A percentile compares a stretch with the other conserved stretches of the same genome.
These are phyloP conservation scores for Scytalopus superciliaris DNA, from an alignment of 2,113 vertebrate species.

Conservation along the genomic window DNA sequence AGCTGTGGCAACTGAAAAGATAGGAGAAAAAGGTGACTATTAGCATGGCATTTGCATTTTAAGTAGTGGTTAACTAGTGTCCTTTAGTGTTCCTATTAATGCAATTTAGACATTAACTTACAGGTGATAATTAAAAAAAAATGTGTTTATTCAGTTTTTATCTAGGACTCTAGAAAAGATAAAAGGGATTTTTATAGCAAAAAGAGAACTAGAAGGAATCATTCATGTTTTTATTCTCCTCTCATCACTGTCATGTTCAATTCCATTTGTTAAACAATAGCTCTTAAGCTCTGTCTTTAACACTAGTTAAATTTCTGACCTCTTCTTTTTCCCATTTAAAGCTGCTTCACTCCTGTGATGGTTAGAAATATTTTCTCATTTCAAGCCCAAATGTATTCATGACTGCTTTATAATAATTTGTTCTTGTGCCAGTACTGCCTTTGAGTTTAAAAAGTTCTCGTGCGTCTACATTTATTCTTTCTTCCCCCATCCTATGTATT, in stretches of 20 bases:
- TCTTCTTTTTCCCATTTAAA: background rate
- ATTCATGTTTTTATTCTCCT: background rate
- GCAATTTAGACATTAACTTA: constrained; percentile 3
- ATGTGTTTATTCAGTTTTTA: background rate
- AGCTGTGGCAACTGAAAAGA: background rate
- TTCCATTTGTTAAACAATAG: constrained; percentile 2
- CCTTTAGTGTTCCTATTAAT: background rate
- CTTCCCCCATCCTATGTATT: background rate
- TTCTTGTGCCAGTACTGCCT: background rate
- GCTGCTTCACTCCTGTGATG: background rate
- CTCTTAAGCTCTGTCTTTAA: background rate
- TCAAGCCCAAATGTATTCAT: background rate
- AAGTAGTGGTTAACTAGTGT: background rate
- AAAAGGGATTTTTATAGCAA: background rate
- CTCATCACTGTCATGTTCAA: background rate
- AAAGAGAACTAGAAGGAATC: background rate
- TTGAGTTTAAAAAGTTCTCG: background rate
- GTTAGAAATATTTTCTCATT: background rate
- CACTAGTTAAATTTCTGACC: background rate
- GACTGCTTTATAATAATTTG: constrained; percentile 3
- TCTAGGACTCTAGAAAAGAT: background rate
- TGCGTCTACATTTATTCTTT: background rate
- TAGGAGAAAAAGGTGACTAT: background rate
- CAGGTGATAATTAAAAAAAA: constrained; percentile 25
- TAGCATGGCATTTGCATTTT: constrained; percentile 4